A percentile compares a stretch with the other conserved stretches of the same genome.
phyloP scores from a whole-genome alignment of 2,797 vertebrate species.

The Pelodytes ibericus region DNA sequence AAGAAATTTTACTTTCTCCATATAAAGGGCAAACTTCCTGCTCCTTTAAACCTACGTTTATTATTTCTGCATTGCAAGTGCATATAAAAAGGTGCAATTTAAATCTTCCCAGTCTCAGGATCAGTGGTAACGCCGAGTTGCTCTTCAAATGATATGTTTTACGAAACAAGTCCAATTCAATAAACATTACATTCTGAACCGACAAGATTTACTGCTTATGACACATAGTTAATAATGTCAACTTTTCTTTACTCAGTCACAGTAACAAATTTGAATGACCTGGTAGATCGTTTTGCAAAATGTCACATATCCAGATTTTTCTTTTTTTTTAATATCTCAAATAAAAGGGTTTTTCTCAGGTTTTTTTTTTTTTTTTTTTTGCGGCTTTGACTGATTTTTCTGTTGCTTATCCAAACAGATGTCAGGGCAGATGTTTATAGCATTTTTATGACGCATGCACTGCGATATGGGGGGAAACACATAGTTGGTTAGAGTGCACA shows the following conservation, averaged over 20 bases:
- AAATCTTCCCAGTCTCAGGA: too few species aligned
- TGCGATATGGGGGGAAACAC: conserved; percentile 23
- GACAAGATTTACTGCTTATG: too few species aligned
- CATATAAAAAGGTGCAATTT: too few species aligned
- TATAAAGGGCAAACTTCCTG: too few species aligned
- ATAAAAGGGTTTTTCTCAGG: conserved; percentile 9
- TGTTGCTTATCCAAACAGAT: conserved; percentile 36
- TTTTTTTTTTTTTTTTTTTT: too few species aligned
- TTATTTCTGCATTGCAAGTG: too few species aligned
- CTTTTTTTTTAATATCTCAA: neutral
- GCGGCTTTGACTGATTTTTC: conserved; percentile 20
- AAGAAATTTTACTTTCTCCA: too few species aligned
- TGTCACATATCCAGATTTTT: conserved; percentile 6
- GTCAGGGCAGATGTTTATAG: conserved; percentile 43
- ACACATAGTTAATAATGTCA: neutral
- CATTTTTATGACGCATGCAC: conserved; percentile 41
- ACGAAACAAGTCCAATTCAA: too few species aligned
- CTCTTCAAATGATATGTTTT: too few species aligned
- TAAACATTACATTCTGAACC: too few species aligned
- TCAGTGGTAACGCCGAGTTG: too few species aligned
- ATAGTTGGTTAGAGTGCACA: conserved; percentile 6
- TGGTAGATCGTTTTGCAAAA: neutral
- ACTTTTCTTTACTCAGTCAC: neutral
- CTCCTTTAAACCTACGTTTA: too few species aligned
- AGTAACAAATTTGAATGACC: neutral